Conservation (phyloP, 2,113 vertebrate genomes). For the Lates calcarifer region DNA sequence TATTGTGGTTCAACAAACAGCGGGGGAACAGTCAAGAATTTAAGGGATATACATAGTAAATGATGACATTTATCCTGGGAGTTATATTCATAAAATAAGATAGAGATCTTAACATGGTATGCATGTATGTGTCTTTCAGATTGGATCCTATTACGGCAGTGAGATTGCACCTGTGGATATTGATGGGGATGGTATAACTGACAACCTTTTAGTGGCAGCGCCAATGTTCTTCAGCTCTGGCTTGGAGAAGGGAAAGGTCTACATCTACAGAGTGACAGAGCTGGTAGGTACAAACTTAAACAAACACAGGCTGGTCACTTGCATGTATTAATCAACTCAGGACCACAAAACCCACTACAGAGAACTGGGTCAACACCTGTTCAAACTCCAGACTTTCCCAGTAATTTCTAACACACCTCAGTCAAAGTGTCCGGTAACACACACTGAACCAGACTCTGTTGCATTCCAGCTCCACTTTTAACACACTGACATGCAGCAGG, state of each 20-base stretch:
- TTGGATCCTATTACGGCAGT: constrained; percentile 96
- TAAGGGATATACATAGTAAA: background rate
- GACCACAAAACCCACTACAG: background rate
- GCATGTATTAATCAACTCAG: constrained; percentile 1
- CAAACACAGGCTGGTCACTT: constrained; percentile 16
- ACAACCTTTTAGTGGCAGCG: constrained; percentile 92
- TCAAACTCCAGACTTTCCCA: constrained; percentile 60
- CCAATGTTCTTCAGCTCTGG: constrained; percentile 97
- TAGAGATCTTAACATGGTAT: background rate
- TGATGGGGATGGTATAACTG: constrained; percentile 88
- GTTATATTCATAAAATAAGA: background rate
- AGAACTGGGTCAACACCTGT: constrained; percentile 66
- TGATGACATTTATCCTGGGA: background rate
- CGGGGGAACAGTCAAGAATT: background rate
- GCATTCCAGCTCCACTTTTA: constrained; percentile 54
- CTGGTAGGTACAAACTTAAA: constrained; percentile 72
- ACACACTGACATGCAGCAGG: constrained; percentile 39
- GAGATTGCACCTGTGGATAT: constrained; percentile 92
- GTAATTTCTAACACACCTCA: constrained; percentile 40
- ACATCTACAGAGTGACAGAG: constrained; percentile 89
- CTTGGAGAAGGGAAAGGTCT: constrained; percentile 92
- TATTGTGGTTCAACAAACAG: constrained; percentile 1
- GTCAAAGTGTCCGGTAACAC: constrained; percentile 36
- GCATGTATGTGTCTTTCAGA: constrained; percentile 81
- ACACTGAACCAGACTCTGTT: constrained; percentile 31